A percentile compares a stretch with the other conserved stretches of the same genome.
These are phyloP conservation scores for Crotophaga sulcirostris DNA, from an alignment of 2,113 vertebrate species.

Conservation along the genomic window DNA sequence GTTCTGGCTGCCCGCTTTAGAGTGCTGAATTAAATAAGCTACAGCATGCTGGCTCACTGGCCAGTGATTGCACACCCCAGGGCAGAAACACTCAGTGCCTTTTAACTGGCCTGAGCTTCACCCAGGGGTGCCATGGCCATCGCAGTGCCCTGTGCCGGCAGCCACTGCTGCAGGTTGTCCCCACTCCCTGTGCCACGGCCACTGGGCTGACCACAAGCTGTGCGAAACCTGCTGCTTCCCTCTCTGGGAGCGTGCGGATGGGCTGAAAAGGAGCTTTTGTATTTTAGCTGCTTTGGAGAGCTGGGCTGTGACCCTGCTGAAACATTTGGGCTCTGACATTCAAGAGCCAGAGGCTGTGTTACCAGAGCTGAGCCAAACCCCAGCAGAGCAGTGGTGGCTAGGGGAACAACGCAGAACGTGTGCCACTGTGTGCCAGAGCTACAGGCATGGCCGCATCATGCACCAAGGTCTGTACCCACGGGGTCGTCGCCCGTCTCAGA, in stretches of 20 bases:
- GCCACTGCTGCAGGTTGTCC: too few relatives aligned
- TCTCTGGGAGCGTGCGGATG: rapidly evolving
- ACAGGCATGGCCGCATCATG: rapidly evolving
- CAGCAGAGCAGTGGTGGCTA: neutral
- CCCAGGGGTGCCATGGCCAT: neutral
- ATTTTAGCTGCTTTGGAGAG: neutral
- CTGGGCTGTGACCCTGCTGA: neutral
- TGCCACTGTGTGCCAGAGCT: neutral
- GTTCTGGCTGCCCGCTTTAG: neutral
- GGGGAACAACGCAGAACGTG: rapidly evolving
- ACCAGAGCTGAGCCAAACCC: neutral
- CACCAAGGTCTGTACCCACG: rapidly evolving
- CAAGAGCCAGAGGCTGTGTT: neutral
- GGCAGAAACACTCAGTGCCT: neutral
- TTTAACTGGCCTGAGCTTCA: neutral
- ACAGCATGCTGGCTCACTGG: neutral
- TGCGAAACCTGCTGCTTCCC: neutral
- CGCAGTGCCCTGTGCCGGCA: neutral
- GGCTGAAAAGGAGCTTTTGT: neutral
- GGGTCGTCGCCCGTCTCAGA: rapidly evolving
- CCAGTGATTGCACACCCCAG: rapidly evolving
- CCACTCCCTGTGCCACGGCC: neutral
- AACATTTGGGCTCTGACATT: neutral
- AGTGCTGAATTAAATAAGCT: neutral
- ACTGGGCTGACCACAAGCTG: neutral